phyloP scores from a whole-genome alignment of 2,113 vertebrate species.

The Agelaius phoeniceus region DNA sequence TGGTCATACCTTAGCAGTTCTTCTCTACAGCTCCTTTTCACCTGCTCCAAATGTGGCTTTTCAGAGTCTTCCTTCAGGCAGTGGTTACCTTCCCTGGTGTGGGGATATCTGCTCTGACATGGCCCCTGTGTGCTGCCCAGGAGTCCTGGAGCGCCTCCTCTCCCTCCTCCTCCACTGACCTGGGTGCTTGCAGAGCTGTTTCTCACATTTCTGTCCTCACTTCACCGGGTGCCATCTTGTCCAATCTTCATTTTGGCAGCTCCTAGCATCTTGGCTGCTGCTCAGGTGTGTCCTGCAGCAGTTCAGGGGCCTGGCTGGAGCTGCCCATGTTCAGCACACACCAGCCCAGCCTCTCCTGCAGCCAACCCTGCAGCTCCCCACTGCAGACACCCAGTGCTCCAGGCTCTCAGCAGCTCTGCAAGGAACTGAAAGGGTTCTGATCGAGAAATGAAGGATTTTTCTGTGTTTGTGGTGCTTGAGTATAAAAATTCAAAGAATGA shows the following conservation, averaged over 20 bases:
- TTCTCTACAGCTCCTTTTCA: neutral
- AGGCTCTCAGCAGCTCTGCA: neutral
- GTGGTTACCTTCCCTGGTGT: too few relatives aligned
- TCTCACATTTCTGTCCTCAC: neutral
- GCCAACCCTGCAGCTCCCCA: neutral
- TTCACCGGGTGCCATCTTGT: neutral
- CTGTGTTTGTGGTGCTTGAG: neutral
- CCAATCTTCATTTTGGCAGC: neutral
- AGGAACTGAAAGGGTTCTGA: neutral
- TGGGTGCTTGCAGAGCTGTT: neutral
- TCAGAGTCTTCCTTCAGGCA: neutral
- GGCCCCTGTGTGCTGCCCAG: neutral
- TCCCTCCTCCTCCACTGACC: neutral
- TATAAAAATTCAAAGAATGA: neutral
- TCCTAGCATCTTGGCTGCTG: neutral
- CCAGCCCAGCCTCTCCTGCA: neutral
- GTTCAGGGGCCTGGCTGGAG: neutral
- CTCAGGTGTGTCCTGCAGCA: neutral
- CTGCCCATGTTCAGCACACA: rapidly evolving
- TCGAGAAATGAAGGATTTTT: neutral
- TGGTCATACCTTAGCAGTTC: neutral
- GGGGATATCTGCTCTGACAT: neutral
- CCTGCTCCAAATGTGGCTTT: neutral
- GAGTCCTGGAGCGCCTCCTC: neutral
- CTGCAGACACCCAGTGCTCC: neutral